Evolutionary conservation across 2,888 invertebrate species (phyloP), one percentile per base, ranked within the genome.

Genomic region (Hybos culiciformis): DNA sequence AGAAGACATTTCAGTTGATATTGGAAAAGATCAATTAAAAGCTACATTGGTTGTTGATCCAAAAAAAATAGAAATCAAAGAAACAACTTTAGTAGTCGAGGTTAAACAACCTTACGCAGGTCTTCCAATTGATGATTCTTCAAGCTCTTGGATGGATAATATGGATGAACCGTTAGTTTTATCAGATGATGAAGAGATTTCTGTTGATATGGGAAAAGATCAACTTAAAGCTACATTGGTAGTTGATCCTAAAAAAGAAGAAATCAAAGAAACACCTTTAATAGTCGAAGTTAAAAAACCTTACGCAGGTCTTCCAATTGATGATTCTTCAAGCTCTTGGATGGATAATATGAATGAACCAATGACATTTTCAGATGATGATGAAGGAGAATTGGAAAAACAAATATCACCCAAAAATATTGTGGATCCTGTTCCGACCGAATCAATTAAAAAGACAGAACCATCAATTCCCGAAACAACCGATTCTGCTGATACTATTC

Each of bases 161-260:
- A 37, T 58, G 15, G 62, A 65, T 42, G 60, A 63, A 45, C 56
- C 58, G 23, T 55, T 59, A 45, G 47, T 50, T 9, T 54, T 62
- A 43, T 55, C 58, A 14, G 36, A 36, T 7, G 36, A 36, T 20
- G 36, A 36, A n/a, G 29, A 29, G 23, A n/a, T 26, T 18, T 15
- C 15, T n/a, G 15, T 8, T 2, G 7, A 32, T 8, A 15, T 6
- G 8, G 5, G 8, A 2, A 24, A 15, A 19, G n/a, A 8, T 29
- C 18, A 41, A 33, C 11, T 5, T 33, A 2, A 12, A 26, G 12
- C 7, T n/a, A n/a, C 29, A n/a, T 29, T 29, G 29, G n/a, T 12
- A n/a, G 29, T n/a, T 5, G 12, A 26, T 26, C 3, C 9, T 12
- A 6, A 4, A 5, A 12, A 12, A 6, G n/a, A 29, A 29, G 4